A percentile compares a stretch with the other conserved stretches of the same genome.
Evolutionary conservation across 2,888 invertebrate species (phyloP).

Genomic region (Leptothorax acervorum): DNA sequence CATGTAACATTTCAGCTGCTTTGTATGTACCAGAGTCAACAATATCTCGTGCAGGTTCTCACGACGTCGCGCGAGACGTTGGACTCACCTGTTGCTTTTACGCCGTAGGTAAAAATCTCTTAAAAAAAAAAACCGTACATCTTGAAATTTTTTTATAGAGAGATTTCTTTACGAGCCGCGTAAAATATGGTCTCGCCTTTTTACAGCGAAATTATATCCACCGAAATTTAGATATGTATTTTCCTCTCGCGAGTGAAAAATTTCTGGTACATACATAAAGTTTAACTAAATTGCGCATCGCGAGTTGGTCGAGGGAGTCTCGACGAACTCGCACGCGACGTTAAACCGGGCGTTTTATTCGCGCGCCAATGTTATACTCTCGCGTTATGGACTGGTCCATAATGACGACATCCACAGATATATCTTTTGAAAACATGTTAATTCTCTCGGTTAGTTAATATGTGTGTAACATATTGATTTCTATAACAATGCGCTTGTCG

Average conservation of each 20-base stretch:
- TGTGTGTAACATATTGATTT: slow-evolving; percentile 76
- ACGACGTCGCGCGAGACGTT: background rate
- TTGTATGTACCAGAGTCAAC: slow-evolving; percentile 65
- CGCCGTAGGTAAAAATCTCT: background rate
- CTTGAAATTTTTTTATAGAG: background rate
- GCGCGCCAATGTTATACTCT: slow-evolving; percentile 74
- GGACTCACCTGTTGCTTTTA: slow-evolving; percentile 28
- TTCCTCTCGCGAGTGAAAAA: background rate
- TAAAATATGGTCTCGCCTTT: background rate
- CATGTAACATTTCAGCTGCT: slow-evolving; percentile 38
- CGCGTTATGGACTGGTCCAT: slow-evolving; percentile 79
- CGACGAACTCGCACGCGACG: slow-evolving; percentile 31
- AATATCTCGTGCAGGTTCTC: background rate
- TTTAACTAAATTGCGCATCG: slow-evolving; percentile 34
- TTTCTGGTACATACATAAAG: slow-evolving; percentile 60
- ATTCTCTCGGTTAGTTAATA: slow-evolving; percentile 69
- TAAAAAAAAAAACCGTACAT: background rate
- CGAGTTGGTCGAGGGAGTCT: background rate
- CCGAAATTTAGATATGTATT: background rate
- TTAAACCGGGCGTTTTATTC: slow-evolving; percentile 70
- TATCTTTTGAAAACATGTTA: slow-evolving; percentile 79
- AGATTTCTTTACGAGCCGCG: background rate
- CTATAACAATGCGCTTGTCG: slow-evolving; percentile 64
- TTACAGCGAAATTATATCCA: background rate
- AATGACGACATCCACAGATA: slow-evolving; percentile 65